phyloP scores from a whole-genome alignment of 1,140 invertebrate genomes.

The Andricus grossulariae region DNA sequence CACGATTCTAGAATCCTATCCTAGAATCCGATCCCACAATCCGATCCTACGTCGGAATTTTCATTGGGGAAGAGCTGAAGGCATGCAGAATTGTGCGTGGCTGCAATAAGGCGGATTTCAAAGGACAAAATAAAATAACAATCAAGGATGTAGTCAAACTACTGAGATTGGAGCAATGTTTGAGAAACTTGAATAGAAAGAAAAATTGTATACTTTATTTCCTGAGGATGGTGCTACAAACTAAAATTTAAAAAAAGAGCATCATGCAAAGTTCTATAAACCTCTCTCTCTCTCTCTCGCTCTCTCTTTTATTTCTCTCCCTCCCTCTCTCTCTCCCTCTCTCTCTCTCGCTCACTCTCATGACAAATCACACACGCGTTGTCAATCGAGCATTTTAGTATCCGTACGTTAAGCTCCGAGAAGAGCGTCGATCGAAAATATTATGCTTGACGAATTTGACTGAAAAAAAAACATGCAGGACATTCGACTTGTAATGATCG shows the following conservation, averaged over 20 bases:
- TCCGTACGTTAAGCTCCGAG: conserved; percentile 25
- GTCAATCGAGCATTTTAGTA: conserved; percentile 38
- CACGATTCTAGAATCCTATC: too few relatives aligned
- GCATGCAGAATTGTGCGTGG: neutral
- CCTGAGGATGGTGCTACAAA: conserved; percentile 62
- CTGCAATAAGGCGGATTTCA: conserved; percentile 16
- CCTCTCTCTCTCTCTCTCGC: conserved; percentile 39
- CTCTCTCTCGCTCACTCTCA: conserved; percentile 36
- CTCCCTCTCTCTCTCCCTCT: conserved; percentile 30
- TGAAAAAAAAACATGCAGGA: conserved; percentile 28
- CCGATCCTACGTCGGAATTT: neutral
- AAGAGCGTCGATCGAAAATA: neutral
- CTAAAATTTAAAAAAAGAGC: conserved; percentile 66
- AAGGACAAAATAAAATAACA: conserved; percentile 39
- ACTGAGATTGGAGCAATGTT: conserved; percentile 35
- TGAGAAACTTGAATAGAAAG: conserved; percentile 47
- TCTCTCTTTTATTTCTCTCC: conserved; percentile 36
- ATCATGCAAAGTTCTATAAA: conserved; percentile 64
- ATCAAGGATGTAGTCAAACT: conserved; percentile 35
- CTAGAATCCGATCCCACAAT: too few relatives aligned
- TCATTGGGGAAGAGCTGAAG: neutral
- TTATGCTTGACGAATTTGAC: conserved; percentile 38
- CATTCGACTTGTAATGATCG: conserved; percentile 41
- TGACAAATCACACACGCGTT: conserved; percentile 31
- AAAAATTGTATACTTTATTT: conserved; percentile 67